Evolutionary conservation across 2,888 invertebrate species (phyloP), one percentile per base, ranked within the genome.

Genomic region (Parnassius apollo): DNA sequence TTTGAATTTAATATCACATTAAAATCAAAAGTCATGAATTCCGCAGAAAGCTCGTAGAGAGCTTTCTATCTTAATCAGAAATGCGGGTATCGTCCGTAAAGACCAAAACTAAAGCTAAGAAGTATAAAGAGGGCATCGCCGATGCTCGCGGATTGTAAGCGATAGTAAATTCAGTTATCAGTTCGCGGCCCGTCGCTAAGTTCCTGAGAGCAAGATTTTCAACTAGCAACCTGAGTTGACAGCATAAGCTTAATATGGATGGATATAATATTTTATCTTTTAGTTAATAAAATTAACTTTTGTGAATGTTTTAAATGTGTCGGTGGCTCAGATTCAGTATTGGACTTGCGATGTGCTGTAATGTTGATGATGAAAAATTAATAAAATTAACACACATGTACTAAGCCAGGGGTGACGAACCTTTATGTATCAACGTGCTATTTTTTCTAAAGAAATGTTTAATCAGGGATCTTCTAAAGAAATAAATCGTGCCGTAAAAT

Each of bases 91-190:
- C 53, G 57, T 64, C 60, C 46, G 64, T 18, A 42, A 49, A 56
- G 45, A 56, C 58, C 57, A 42, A 64, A 57, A 52, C 57, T 57
- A 60, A 62, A 53, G 62, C 53, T 57, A 59, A 61, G 61, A 50
- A 58, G 57, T 54, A 62, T 59, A 61, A 60, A 67, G 64, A 61
- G 65, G 64, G 63, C 64, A 66, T 65, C 65, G 59, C 54, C 55
- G 59, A 78, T 77, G 74, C 74, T 75, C 75, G 76, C 64, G 69
- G 59, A 73, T 75, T 73, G 71, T 70, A 49, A 49, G 71, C 76
- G 83, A 83, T 81, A 83, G 81, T 80, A 82, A 79, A 83, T 81
- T 80, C 76, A 81, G 77, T 86, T 85, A 84, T 82, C 83, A 75
- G 55, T 63, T 66, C 62, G 62, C 58, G 50, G 63, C 63, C 66